Evolutionary conservation across 1,140 invertebrate species (phyloP).

Genomic region (Temnothorax curvispinosus): DNA sequence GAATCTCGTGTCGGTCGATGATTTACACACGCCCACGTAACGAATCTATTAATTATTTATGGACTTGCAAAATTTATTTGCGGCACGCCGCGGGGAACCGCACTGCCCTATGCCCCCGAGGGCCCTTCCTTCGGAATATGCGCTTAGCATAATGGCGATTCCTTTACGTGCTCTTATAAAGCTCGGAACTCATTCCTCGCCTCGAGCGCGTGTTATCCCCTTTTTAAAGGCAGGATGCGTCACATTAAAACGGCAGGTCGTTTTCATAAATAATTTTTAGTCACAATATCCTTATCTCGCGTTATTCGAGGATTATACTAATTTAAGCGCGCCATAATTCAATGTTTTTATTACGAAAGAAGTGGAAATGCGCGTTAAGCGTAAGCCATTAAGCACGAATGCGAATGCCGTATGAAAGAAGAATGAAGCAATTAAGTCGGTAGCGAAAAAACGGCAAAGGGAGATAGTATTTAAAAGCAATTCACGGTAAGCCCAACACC

Average conservation of each 20-base stretch:
- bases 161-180: conserved; percentile 48
- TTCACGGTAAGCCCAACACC: conserved; percentile 44
- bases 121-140: conserved; percentile 55
- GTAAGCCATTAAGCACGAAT: conserved; percentile 1
- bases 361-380: background rate
- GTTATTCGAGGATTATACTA: background rate
- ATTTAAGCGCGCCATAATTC: conserved; percentile 25
- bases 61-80: conserved; percentile 79
- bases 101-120: conserved; percentile 70
- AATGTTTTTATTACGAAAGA: conserved; percentile 24
- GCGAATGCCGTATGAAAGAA: background rate
- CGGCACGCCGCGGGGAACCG: conserved; percentile 68
- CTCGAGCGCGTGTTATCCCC: conserved; percentile 38
- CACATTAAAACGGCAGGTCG: conserved; percentile 37
- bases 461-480: conserved; percentile 63
- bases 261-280: conserved; percentile 50
- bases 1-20: conserved; percentile 76
- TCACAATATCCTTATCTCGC: conserved; percentile 11
- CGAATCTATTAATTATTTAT: conserved; percentile 83
- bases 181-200: conserved; percentile 28
- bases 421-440: conserved; percentile 67
- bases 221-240: conserved; percentile 28
- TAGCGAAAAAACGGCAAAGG: conserved; percentile 11
- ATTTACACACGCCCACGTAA: conserved; percentile 81
- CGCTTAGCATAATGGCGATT: conserved; percentile 69